Base-by-base conservation (phyloP, 2,113 vertebrate genomes). In the Egretta garzetta region DNA sequence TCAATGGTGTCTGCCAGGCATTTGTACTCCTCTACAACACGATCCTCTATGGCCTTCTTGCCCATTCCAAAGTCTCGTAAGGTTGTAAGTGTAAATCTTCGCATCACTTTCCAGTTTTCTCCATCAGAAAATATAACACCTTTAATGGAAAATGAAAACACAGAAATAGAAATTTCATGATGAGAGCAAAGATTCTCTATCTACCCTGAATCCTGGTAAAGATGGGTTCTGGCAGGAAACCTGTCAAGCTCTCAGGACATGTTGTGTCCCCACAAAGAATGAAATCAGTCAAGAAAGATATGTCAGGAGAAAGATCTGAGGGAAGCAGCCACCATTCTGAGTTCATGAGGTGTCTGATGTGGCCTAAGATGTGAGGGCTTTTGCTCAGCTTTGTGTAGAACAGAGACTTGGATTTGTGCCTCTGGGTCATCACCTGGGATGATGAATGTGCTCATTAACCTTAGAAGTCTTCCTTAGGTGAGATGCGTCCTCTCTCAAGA, bases 41-140 rank as follows among this genome's bases (percentile, higher is more conserved):
- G 93, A 43, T 98, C 94, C 35, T 97, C 97, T 71, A 95, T 80
- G 16, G 64, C 76, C 9, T n/a, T 79, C 43, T 94, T 97, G 55
- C 95, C 96, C 97, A 97, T 96, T 39, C 95, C 95, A 33, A 97
- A 97, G 50, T 98, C 94, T 28, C 56, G 27, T n/a, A 97, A 88
- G 4, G 77, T 97, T 32, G 89, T 92, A 62, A 98, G 41, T 39
- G 88, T 94, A 88, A 97, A 98, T 81, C 96, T 95, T 86, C 97
- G 88, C 96, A 96, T 96, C 43, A 49, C 85, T 95, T 91, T 97
- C 96, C 95, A 98, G 37, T 68, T 94, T 72, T 98, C 93, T 23
- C 96, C 97, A 28, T 90, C 49, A 83, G 94, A 72, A 82, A 97
- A 97, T 50, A 43, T 6, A 63, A 98, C 52, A 53, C 97, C 97